Percentiles rank a stretch among this genome's conserved stretches.
These are phyloP conservation scores for Seriola rivoliana DNA, from an alignment of 2,113 vertebrate species.

Conservation along the genomic window DNA sequence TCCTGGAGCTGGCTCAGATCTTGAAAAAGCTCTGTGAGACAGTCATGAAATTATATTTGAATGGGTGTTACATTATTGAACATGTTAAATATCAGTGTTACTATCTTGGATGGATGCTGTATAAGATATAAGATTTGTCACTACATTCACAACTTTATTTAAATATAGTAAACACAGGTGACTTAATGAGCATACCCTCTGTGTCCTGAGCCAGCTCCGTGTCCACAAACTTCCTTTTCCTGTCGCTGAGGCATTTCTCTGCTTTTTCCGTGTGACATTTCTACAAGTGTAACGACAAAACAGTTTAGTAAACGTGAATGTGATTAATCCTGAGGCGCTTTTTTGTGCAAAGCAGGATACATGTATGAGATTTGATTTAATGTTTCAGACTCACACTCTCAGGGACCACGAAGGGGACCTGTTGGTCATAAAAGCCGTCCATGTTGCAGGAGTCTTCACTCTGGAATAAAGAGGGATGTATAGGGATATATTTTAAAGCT, in stretches of 20 bases:
- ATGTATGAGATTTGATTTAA: too few species aligned
- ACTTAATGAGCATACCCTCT: conserved; percentile 85
- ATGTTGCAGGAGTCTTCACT: conserved; percentile 80
- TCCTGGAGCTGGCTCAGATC: conserved; percentile 97
- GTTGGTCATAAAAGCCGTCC: conserved; percentile 97
- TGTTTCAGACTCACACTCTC: conserved; percentile 87
- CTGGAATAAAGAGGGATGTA: conserved; percentile 24
- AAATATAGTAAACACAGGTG: neutral
- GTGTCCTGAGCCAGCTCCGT: conserved; percentile 95
- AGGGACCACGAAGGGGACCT: conserved; percentile 93
- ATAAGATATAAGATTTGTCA: neutral
- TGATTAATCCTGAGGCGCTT: neutral
- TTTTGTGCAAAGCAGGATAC: too few species aligned
- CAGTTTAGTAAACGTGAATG: neutral
- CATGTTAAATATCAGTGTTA: too few species aligned
- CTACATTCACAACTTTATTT: neutral
- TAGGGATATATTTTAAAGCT: neutral
- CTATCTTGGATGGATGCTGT: too few species aligned
- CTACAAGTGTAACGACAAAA: conserved; percentile 26
- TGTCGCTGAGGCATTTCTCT: conserved; percentile 83
- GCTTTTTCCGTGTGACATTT: conserved; percentile 85
- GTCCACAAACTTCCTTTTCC: conserved; percentile 94
- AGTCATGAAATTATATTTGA: neutral
- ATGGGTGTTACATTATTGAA: neutral
- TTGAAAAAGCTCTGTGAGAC: conserved; percentile 92